A percentile compares a stretch with the other conserved stretches of the same genome.
Conservation (phyloP, 2,888 invertebrate species). For the Tachina lurida region DNA sequence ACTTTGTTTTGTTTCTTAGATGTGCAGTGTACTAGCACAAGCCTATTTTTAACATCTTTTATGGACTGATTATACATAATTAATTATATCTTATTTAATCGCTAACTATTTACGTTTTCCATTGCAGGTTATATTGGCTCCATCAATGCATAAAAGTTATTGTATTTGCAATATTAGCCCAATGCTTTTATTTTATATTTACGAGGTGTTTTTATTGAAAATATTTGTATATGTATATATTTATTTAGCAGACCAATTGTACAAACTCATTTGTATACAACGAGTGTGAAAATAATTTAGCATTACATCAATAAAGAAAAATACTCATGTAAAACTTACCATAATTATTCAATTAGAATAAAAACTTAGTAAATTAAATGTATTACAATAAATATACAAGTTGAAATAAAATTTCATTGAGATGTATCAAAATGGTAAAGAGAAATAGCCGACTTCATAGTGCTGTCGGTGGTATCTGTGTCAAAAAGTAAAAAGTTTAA, state of each 20-base stretch:
- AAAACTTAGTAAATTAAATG: constrained; percentile 4
- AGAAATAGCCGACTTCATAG: too few species aligned
- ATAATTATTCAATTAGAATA: background rate
- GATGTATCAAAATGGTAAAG: too few species aligned
- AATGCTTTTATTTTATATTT: constrained; percentile 75
- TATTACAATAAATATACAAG: background rate
- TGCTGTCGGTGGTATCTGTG: too few species aligned
- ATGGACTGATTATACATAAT: background rate
- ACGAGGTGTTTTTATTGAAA: constrained; percentile 42
- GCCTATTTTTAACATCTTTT: background rate
- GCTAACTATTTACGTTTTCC: constrained; percentile 53
- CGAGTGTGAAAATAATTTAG: constrained; percentile 15
- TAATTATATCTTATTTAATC: background rate
- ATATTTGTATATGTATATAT: background rate
- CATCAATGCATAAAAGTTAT: constrained; percentile 83
- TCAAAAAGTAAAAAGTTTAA: too few species aligned
- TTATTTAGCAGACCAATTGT: background rate
- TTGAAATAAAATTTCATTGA: too few species aligned
- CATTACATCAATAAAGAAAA: constrained; percentile 9
- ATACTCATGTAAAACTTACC: constrained; percentile 20
- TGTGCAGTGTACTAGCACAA: background rate
- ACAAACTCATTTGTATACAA: background rate
- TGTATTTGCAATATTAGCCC: constrained; percentile 75
- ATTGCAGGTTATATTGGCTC: constrained; percentile 83
- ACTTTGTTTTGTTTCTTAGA: background rate